phyloP scores from a whole-genome alignment of 1,140 invertebrate species.

The Diachasmimorpha longicaudata region DNA sequence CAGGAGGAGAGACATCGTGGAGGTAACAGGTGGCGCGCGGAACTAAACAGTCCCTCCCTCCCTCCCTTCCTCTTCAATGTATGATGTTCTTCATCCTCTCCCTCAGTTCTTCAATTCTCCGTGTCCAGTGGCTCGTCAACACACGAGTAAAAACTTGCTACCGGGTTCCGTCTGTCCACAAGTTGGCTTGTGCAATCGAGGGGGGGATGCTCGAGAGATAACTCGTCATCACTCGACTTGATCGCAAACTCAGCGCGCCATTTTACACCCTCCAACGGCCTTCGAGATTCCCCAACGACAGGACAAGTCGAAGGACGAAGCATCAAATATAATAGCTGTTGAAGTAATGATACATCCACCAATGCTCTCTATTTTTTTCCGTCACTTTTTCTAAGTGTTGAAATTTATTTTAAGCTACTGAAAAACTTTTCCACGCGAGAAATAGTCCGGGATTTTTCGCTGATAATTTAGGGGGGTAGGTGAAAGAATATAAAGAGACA shows the following conservation, averaged over 20 bases:
- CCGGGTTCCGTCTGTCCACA: constrained; percentile 47
- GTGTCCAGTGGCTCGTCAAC: constrained; percentile 1
- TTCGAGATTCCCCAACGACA: not conserved
- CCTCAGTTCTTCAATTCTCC: constrained; percentile 13
- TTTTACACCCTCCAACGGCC: constrained; percentile 28
- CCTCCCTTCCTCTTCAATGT: not conserved
- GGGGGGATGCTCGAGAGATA: not conserved
- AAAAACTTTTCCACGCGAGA: not conserved
- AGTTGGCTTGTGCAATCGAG: constrained; percentile 12
- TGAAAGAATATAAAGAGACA: not conserved
- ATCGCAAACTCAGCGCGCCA: constrained; percentile 15
- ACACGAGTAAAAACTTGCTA: constrained; percentile 52
- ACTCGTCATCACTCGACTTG: constrained; percentile 5
- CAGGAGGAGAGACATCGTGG: constrained; percentile 37
- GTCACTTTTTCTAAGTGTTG: not conserved
- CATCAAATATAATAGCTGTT: constrained; percentile 10
- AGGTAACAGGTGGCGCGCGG: constrained; percentile 59
- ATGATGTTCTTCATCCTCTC: constrained; percentile 18
- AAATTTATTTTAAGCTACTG: constrained; percentile 30
- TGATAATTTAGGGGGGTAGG: no score
- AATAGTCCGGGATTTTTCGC: not conserved
- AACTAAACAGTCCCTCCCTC: constrained; percentile 50
- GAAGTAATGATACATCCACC: not conserved
- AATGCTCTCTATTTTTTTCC: not conserved
- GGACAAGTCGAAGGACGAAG: constrained; percentile 7